phyloP scores from a whole-genome alignment of 2,797 vertebrate species.

The Cirrhinus molitorella region DNA sequence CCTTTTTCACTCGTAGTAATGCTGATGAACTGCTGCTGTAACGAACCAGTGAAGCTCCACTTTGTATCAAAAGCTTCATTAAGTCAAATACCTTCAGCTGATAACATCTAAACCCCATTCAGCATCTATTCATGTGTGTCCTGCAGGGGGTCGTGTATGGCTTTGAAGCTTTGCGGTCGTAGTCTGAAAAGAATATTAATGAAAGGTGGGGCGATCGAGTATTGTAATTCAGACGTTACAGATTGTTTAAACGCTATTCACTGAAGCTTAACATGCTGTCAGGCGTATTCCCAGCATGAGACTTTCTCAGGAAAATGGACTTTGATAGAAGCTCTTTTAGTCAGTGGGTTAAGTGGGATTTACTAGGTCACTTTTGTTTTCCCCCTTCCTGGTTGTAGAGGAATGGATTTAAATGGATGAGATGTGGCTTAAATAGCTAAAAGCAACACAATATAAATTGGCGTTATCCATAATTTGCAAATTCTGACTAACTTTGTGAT shows the following conservation, averaged over 20 bases:
- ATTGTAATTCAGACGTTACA: conserved; percentile 12
- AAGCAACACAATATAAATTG: neutral
- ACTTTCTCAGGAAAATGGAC: conserved; percentile 15
- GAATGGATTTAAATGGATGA: neutral
- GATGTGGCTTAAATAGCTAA: neutral
- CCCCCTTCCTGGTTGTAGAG: neutral
- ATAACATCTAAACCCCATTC: neutral
- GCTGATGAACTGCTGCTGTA: neutral
- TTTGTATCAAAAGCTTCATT: conserved; percentile 1
- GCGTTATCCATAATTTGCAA: neutral
- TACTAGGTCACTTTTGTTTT: neutral
- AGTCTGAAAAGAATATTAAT: conserved; percentile 21
- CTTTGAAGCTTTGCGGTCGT: conserved; percentile 6
- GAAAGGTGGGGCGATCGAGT: conserved; percentile 20
- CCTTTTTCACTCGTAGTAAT: neutral
- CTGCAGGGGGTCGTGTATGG: neutral
- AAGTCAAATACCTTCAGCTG: neutral
- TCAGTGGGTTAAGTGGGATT: neutral
- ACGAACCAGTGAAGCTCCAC: neutral
- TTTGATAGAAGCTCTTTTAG: conserved; percentile 24
- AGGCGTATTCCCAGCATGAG: conserved; percentile 9
- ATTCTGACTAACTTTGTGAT: neutral
- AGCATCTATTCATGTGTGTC: neutral
- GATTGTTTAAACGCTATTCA: conserved; percentile 17
- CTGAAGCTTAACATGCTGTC: conserved; percentile 3